Evolutionary conservation across 2,888 invertebrate species (phyloP).

Genomic region (Agapetus fuscipes): DNA sequence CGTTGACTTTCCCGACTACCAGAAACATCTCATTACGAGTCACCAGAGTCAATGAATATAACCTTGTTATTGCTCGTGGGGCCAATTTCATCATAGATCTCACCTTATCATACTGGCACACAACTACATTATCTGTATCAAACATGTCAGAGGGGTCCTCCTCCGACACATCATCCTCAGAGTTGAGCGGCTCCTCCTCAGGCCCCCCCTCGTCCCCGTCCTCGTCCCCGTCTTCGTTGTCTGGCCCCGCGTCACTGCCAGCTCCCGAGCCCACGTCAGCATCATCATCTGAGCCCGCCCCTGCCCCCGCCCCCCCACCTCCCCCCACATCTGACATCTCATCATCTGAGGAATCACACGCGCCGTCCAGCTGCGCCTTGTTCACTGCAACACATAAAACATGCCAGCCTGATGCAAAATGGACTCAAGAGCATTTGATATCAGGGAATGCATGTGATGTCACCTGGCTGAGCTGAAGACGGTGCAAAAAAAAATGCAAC

Average conservation of each 20-base stretch:
- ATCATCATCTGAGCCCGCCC: conserved; percentile 59
- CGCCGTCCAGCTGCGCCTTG: conserved; percentile 48
- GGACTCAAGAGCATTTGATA: no score
- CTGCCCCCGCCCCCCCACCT: no score
- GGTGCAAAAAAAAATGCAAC: no score
- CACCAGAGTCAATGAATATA: no score
- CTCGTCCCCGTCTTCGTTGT: conserved; percentile 53
- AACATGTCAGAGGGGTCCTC: conserved; percentile 92
- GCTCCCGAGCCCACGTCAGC: conserved; percentile 61
- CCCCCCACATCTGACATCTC: conserved; percentile 69
- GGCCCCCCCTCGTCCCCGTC: conserved; percentile 53
- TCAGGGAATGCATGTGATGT: no score
- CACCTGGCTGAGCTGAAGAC: no score
- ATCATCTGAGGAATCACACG: conserved; percentile 60
- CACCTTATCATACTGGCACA: conserved; percentile 99
- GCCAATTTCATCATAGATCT: no score
- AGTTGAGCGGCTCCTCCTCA: conserved; percentile 86
- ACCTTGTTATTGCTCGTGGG: no score
- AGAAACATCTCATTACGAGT: no score
- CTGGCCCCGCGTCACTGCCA: conserved; percentile 53
- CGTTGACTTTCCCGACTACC: no score
- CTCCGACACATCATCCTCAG: conserved; percentile 95
- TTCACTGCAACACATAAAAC: no score
- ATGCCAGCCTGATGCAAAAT: no score
- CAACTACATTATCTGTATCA: conserved; percentile 98